These are phyloP conservation scores for Acipenser ruthenus DNA, from an alignment of 2,797 vertebrate species.

Conservation along the genomic window DNA sequence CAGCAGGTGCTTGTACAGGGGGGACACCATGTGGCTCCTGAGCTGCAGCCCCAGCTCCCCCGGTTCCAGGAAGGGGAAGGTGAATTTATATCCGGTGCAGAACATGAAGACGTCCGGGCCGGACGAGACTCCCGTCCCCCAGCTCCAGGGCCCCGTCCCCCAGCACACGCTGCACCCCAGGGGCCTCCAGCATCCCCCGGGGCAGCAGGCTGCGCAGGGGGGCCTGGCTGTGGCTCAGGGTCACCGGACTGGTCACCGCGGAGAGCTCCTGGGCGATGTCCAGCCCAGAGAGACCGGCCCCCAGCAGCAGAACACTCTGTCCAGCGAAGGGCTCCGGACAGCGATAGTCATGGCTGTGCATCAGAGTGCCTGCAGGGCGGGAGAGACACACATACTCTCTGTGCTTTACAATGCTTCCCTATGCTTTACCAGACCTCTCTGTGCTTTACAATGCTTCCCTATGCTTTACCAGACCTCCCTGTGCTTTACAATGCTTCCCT, in stretches of 20 bases:
- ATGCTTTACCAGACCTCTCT: too few relatives aligned
- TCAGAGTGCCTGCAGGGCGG: slow-evolving; percentile 40
- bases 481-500: too few relatives aligned
- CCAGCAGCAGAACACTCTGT: slow-evolving; percentile 55
- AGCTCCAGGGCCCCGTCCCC: slow-evolving; percentile 43
- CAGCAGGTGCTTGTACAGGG: slow-evolving; percentile 55
- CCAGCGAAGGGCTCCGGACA: slow-evolving; percentile 51
- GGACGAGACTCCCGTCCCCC: slow-evolving; percentile 39
- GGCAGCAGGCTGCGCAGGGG: slow-evolving; percentile 41
- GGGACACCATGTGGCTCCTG: slow-evolving; percentile 41
- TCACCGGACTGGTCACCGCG: slow-evolving; percentile 43
- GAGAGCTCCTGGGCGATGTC: slow-evolving; percentile 66
- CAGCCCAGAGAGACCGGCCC: slow-evolving; percentile 59
- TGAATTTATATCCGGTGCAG: slow-evolving; percentile 69
- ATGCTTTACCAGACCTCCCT: too few relatives aligned
- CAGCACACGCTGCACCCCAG: slow-evolving; percentile 32
- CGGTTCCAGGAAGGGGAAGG: slow-evolving; percentile 48
- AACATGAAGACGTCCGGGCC: slow-evolving; percentile 56
- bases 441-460: too few relatives aligned
- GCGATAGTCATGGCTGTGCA: slow-evolving; percentile 65
- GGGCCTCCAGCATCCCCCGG: slow-evolving; percentile 37
- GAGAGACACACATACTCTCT: background rate
- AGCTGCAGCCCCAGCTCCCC: slow-evolving; percentile 41
- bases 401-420: too few relatives aligned
- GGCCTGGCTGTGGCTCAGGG: slow-evolving; percentile 50